phyloP scores from a whole-genome alignment of 2,113 vertebrate species.

The Xenus cinereus region DNA sequence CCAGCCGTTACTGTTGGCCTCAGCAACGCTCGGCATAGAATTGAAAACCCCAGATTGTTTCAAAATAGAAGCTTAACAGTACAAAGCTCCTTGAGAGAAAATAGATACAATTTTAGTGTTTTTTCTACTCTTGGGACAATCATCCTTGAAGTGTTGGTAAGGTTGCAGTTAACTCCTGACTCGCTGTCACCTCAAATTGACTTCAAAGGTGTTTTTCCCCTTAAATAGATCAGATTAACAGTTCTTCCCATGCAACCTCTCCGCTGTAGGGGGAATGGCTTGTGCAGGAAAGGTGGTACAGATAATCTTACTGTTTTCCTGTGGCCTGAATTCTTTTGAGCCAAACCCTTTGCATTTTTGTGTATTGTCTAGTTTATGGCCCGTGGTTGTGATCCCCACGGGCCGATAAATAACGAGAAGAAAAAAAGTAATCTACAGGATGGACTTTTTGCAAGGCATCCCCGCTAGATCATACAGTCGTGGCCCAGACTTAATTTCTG shows the following conservation, averaged over 20 bases:
- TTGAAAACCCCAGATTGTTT: not conserved
- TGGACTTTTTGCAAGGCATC: not conserved
- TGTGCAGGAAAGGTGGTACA: not conserved
- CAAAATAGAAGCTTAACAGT: not conserved
- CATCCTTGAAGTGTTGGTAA: not conserved
- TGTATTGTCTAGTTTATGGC: not conserved
- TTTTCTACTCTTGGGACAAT: not conserved
- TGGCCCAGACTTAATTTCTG: not conserved
- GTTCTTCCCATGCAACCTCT: not conserved
- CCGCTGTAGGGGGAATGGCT: not conserved
- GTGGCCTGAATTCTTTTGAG: not conserved
- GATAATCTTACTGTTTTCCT: rapidly evolving
- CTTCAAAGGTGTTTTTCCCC: not conserved
- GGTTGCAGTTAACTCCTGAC: not conserved
- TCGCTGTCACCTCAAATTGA: not conserved
- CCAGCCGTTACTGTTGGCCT: not conserved
- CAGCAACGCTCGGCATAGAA: not conserved
- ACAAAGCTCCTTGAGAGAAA: not conserved
- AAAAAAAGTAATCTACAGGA: not conserved
- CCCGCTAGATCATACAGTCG: rapidly evolving
- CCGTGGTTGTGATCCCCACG: not conserved
- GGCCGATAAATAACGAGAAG: not conserved
- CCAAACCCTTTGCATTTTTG: not conserved
- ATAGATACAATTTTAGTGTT: not conserved
- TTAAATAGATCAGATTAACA: not conserved